Conservation (phyloP, 2,113 vertebrate genomes). For the Lanius collurio region DNA sequence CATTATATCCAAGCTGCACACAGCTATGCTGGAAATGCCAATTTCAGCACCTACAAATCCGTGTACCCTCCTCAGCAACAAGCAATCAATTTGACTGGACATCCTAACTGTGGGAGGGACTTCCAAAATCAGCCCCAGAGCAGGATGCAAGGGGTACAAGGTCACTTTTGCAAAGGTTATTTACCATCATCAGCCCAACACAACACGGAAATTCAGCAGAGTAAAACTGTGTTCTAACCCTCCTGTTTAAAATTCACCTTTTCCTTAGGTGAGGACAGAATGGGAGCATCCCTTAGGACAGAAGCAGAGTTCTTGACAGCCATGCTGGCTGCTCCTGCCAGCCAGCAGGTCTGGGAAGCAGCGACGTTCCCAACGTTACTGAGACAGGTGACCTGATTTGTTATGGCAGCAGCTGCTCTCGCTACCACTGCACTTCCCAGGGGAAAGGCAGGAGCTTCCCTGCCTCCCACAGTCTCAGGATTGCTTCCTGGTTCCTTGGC, state of each 20-base stretch:
- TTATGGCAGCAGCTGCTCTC: not conserved
- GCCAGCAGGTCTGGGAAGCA: not conserved
- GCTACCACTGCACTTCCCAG: not conserved
- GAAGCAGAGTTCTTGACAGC: not conserved
- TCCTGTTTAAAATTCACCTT: not conserved
- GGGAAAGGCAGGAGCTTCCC: not conserved
- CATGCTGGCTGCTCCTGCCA: not conserved
- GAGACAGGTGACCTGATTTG: not conserved
- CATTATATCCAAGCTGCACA: not conserved
- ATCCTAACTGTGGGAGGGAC: not conserved
- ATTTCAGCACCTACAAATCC: not conserved
- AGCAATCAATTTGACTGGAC: not conserved
- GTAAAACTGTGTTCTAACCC: not conserved
- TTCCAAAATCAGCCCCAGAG: not conserved
- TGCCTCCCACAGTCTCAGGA: not conserved
- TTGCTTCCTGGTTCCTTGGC: not conserved
- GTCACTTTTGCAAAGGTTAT: not conserved
- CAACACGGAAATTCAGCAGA: not conserved
- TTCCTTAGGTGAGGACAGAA: not conserved
- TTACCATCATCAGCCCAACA: not conserved
- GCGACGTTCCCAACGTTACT: rapidly evolving
- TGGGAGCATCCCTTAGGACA: not conserved
- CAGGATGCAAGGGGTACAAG: not conserved
- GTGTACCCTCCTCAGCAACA: not conserved
- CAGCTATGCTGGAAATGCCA: not conserved